A percentile compares a stretch with the other conserved stretches of the same genome.
Conservation (phyloP, 2,888 invertebrate genomes). For the Synergus itoensis region DNA sequence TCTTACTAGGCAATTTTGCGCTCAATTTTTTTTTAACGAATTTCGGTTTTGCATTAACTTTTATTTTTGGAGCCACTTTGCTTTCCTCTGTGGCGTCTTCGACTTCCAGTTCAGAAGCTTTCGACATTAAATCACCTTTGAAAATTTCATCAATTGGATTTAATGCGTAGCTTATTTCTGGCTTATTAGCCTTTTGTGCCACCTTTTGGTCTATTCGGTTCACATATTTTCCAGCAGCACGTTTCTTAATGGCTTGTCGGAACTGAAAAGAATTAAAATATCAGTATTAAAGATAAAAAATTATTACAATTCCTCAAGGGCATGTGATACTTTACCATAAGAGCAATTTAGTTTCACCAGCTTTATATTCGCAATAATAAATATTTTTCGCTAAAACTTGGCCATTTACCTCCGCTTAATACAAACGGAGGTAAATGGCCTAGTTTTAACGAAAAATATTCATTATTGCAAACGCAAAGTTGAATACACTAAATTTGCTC, state of each 20-base stretch:
- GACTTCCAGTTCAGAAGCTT: constrained; percentile 76
- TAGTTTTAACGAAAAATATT: too few relatives aligned
- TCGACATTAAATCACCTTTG: constrained; percentile 82
- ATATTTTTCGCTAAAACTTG: too few relatives aligned
- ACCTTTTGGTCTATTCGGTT: constrained; percentile 90
- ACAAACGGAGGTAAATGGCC: too few relatives aligned
- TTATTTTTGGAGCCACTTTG: background rate
- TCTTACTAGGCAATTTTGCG: background rate
- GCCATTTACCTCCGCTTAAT: too few relatives aligned
- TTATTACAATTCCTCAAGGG: background rate
- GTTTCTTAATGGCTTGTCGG: constrained; percentile 85
- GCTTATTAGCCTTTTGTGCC: constrained; percentile 85
- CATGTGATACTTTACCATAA: background rate
- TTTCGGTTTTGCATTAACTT: background rate
- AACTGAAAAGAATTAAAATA: constrained; percentile 78
- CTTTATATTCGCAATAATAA: too few relatives aligned
- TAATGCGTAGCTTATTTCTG: constrained; percentile 86
- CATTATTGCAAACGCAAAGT: too few relatives aligned
- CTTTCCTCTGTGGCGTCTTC: background rate
- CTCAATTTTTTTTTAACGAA: background rate
- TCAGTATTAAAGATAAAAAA: background rate
- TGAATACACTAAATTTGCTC: too few relatives aligned
- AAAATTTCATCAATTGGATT: constrained; percentile 88
- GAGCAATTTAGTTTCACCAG: too few relatives aligned
- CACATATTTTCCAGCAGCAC: constrained; percentile 87